phyloP scores from a whole-genome alignment of 2,888 invertebrate genomes.

The Cosmia trapezina region DNA sequence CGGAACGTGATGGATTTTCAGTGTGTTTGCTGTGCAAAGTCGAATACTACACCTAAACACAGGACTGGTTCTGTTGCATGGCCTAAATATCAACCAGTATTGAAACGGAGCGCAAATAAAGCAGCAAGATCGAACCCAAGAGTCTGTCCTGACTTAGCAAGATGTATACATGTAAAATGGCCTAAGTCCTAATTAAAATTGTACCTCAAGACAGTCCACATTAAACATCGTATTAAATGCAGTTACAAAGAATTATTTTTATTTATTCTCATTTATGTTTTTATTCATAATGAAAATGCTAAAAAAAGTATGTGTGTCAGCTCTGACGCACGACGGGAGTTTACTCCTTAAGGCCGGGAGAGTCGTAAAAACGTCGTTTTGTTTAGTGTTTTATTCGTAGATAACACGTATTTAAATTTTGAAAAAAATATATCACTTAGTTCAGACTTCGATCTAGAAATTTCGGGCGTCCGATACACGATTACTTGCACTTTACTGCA shows the following conservation, averaged over 20 bases:
- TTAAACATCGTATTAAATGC: neutral
- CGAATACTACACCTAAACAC: neutral
- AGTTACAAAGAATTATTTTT: neutral
- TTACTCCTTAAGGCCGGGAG: too few species aligned
- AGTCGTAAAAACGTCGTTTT: too few species aligned
- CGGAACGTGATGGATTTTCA: neutral
- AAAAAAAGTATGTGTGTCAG: neutral
- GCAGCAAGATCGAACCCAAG: neutral
- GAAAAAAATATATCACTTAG: too few species aligned
- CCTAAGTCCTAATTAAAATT: neutral
- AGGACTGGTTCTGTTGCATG: slow-evolving; percentile 5
- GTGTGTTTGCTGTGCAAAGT: slow-evolving; percentile 12
- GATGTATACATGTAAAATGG: slow-evolving; percentile 5
- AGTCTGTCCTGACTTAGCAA: neutral
- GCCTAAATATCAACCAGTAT: slow-evolving; percentile 1
- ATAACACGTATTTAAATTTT: too few species aligned
- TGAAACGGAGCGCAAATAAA: neutral
- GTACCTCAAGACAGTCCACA: neutral
- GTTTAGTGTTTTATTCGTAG: too few species aligned
- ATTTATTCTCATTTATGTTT: neutral
- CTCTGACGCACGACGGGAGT: too few species aligned
- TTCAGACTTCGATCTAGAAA: too few species aligned
- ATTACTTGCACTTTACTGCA: too few species aligned
- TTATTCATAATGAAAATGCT: too few species aligned
- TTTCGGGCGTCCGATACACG: too few species aligned